Evolutionary conservation across 30 jellyfish, hydroid and myxozoan genomes (phyloP), one percentile per base, ranked within the genome.

Genomic region (Chironex yamaguchii): DNA sequence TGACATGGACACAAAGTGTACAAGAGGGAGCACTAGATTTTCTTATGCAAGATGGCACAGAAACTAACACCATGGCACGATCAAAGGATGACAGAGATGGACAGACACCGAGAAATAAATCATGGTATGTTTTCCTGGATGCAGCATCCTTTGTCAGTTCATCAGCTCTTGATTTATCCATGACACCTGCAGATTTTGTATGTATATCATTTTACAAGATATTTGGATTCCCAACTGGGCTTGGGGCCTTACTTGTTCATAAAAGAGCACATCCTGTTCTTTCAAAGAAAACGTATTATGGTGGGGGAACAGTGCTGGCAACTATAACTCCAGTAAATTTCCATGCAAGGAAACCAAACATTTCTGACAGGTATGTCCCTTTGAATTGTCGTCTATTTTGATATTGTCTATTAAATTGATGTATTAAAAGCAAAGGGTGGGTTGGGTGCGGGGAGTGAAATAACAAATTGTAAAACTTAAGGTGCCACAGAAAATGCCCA

Each of bases 211-310:
- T 84, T 70, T 84, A 84, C 29, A 84, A 84, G 29, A 29, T 84
- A 53, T 84, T 84, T 72, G 94, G 94, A 34, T 84, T 69, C 36
- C 94, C 94, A 32, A 84, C 94, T 13, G 94, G 94, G 22, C 52
- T 84, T 52, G 94, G 94, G 35, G 94, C 94, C 34, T 65, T 84
- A 1, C 62, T 84, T 23, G 63, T 84, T 3, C 52, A 67, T 29
- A 21, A 69, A 1, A 85, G 72, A 49, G 88, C 94, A 0, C 66
- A 31, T 27, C 0, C 51, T 1, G 24, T 82, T 2, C 64, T 84
- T n/a, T 33, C 28, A 51, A 13, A 65, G 17, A 84, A 70, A 35
- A 35, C 74, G 2, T 84, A 84, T 69, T 84, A 84, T 62, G 94
- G 94, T 11, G 94, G 94, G 3, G 94, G 94, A 1, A 84, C 94